These are phyloP conservation scores for Malachius bipustulatus DNA, from an alignment of 2,888 invertebrate species.

Conservation along the genomic window DNA sequence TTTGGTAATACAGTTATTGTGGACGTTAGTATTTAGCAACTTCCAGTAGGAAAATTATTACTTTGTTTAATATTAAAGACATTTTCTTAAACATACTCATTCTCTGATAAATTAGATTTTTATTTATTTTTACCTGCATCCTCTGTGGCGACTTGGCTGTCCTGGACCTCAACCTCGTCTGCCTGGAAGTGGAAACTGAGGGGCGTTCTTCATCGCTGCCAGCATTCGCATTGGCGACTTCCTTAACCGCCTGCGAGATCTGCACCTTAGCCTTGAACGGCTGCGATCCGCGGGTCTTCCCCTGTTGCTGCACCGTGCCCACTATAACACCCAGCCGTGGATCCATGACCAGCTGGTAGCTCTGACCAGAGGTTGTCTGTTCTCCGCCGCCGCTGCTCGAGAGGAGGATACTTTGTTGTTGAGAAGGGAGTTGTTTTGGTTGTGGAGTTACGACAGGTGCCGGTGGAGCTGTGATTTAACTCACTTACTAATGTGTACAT, in stretches of 20 bases:
- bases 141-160: conserved; percentile 12
- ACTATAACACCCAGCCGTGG: conserved; percentile 38
- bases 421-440: too few relatives aligned
- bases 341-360: conserved; percentile 42
- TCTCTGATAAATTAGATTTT: too few relatives aligned
- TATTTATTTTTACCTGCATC: too few relatives aligned
- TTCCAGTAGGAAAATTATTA: too few relatives aligned
- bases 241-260: conserved; percentile 12
- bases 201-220: conserved; percentile 5
- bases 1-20: too few relatives aligned
- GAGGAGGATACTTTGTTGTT: too few relatives aligned
- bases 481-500: neutral
- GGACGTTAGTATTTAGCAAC: too few relatives aligned
- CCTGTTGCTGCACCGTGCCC: conserved; percentile 11
- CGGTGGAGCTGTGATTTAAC: conserved; percentile 27
- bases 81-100: too few relatives aligned
- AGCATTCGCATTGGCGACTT: conserved; percentile 10
- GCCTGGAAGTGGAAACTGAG: neutral
- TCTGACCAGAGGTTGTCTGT: conserved; percentile 13
- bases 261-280: conserved; percentile 11
- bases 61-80: too few relatives aligned
- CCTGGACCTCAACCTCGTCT: conserved; percentile 12
- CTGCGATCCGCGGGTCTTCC: conserved; percentile 3
- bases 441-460: conserved; percentile 5
- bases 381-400: conserved; percentile 12